These are phyloP conservation scores for Drosophila tsacasi DNA, from an alignment of 1,140 invertebrate species.

Conservation along the genomic window DNA sequence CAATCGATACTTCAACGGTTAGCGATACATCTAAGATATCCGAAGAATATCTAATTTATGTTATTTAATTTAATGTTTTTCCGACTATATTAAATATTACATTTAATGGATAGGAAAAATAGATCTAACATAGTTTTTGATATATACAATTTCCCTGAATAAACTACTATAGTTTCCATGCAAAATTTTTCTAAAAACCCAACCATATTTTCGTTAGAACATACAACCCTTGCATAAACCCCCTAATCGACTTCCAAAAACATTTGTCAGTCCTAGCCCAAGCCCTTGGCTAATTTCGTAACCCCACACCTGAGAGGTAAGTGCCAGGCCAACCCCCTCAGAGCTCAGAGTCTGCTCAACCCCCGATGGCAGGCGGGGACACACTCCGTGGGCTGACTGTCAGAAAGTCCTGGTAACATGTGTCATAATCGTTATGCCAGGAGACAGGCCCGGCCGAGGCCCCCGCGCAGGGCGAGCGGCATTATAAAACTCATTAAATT, in stretches of 20 bases:
- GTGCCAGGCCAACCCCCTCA: not conserved
- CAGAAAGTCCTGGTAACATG: constrained; percentile 63
- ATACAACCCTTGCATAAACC: not conserved
- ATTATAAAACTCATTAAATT: constrained; percentile 78
- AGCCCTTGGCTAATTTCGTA: constrained; percentile 4
- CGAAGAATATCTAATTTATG: too few relatives aligned
- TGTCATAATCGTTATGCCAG: constrained; percentile 76
- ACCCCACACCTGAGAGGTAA: constrained; percentile 13
- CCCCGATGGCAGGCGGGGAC: not conserved
- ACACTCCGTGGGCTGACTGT: constrained; percentile 36
- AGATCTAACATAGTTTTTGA: not conserved
- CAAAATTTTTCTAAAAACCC: not conserved
- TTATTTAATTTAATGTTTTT: too few relatives aligned
- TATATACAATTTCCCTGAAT: not conserved
- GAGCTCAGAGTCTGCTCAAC: not conserved
- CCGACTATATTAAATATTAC: too few relatives aligned
- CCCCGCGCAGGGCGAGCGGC: constrained; percentile 15
- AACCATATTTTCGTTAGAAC: not conserved
- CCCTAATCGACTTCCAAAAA: not conserved
- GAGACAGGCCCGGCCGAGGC: constrained; percentile 15
- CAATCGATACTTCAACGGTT: too few relatives aligned
- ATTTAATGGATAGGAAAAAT: too few relatives aligned
- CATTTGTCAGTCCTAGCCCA: not conserved
- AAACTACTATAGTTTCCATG: too few relatives aligned
- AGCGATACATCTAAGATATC: too few relatives aligned